Percentiles rank a stretch among this genome's conserved stretches.
Conservation (phyloP, 1,140 invertebrate species). For the Aplysia californica region DNA sequence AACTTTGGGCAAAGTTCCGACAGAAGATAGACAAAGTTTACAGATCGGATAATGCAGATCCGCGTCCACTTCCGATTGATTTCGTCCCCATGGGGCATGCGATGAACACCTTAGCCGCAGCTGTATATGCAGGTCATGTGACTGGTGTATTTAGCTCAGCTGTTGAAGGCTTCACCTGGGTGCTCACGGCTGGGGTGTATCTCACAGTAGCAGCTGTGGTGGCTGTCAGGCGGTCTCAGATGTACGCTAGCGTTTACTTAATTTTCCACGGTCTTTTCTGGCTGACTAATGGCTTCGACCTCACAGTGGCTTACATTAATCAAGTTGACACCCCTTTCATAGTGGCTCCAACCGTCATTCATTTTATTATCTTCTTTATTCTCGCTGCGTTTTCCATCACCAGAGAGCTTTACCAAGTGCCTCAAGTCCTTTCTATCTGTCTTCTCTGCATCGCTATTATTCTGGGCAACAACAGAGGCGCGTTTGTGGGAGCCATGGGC, state of each 20-base stretch:
- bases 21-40: too few species aligned
- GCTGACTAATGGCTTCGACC: conserved; percentile 38
- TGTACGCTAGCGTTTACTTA: conserved; percentile 34
- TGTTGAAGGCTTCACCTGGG: conserved; percentile 41
- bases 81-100: conserved; percentile 43
- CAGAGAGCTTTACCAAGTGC: conserved; percentile 43
- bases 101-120: conserved; percentile 42
- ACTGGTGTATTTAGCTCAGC: conserved; percentile 32
- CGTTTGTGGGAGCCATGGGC: conserved; percentile 42
- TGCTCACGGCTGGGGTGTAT: conserved; percentile 39
- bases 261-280: conserved; percentile 47
- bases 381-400: conserved; percentile 33
- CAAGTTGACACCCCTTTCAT: conserved; percentile 16
- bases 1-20: conserved; percentile 22
- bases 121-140: conserved; percentile 40
- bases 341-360: conserved; percentile 38
- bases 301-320: conserved; percentile 32
- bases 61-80: too few species aligned
- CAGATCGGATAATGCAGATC: too few species aligned
- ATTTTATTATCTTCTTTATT: conserved; percentile 37
- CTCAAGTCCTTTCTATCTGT: conserved; percentile 38
- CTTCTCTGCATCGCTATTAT: conserved; percentile 40
- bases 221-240: conserved; percentile 34
- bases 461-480: conserved; percentile 28
- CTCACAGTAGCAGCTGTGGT: conserved; percentile 39